A percentile compares a stretch with the other conserved stretches of the same genome.
Conservation (phyloP, 2,888 invertebrate species). For the Sepioteuthis lessoniana region DNA sequence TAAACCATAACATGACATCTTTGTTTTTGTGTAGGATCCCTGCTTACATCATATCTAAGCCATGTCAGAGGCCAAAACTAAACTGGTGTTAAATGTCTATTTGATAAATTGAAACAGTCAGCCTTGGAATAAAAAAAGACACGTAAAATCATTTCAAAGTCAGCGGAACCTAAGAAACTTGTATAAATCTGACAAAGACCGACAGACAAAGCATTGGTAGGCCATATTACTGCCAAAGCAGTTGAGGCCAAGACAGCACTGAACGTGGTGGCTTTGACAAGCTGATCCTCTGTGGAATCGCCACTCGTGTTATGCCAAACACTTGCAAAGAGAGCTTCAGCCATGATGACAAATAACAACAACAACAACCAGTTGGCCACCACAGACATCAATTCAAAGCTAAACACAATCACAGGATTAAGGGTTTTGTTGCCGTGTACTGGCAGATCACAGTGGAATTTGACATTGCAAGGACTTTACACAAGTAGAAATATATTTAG, state of each 20-base stretch:
- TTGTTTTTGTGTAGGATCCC: not conserved
- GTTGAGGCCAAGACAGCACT: not conserved
- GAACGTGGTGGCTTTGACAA: conserved; percentile 6
- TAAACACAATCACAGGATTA: conserved; percentile 1
- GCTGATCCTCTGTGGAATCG: not conserved
- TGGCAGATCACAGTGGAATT: not conserved
- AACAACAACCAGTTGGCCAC: not conserved
- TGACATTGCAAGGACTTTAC: not conserved
- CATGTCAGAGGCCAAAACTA: not conserved
- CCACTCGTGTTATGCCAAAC: not conserved
- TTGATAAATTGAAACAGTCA: not conserved
- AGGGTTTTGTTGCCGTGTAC: conserved; percentile 33
- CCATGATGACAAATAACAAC: not conserved
- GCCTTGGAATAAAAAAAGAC: not conserved
- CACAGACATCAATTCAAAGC: conserved; percentile 9
- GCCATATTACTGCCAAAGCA: not conserved
- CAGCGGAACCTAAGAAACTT: not conserved
- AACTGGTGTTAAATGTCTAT: not conserved
- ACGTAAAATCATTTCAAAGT: conserved; percentile 12
- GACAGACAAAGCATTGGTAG: conserved; percentile 17
- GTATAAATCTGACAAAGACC: conserved; percentile 21
- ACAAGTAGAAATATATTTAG: not conserved
- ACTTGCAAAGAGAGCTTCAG: conserved; percentile 3
- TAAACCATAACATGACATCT: not conserved
- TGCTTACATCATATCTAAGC: not conserved